Evolutionary conservation across 2,113 vertebrate species (phyloP).

Genomic region (Cygnus buccinator): DNA sequence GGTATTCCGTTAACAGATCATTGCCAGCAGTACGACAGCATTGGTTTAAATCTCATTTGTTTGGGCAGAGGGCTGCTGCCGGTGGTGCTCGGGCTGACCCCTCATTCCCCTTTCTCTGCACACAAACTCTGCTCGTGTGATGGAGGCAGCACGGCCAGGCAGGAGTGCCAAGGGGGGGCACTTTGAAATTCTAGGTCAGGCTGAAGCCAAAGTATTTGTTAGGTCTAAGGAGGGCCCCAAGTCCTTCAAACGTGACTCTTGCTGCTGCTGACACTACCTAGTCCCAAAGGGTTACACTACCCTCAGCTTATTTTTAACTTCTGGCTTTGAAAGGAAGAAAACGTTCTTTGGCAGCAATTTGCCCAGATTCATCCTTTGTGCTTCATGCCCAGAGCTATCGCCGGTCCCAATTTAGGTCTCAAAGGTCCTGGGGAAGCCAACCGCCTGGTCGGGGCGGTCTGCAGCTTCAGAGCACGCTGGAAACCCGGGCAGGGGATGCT

Average conservation of each 20-base stretch:
- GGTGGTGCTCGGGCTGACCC: accelerated
- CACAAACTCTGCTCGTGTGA: background rate
- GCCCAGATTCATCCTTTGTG: background rate
- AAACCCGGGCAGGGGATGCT: background rate
- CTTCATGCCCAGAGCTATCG: background rate
- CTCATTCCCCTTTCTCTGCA: background rate
- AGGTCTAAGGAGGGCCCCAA: background rate
- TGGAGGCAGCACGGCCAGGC: background rate
- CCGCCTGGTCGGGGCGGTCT: background rate
- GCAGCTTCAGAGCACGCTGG: background rate
- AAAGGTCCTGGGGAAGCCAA: background rate
- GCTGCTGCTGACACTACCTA: background rate
- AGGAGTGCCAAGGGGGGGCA: background rate
- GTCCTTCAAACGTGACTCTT: background rate
- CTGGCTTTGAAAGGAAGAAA: background rate
- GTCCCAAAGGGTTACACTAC: background rate
- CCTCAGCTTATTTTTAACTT: conserved; percentile 23
- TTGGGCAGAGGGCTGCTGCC: background rate
- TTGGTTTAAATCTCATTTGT: background rate
- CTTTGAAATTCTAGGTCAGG: background rate
- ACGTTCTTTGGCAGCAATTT: background rate
- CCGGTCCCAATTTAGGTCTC: background rate
- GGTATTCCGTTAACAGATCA: background rate
- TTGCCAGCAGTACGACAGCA: accelerated
- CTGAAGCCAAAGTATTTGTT: background rate